Conservation (phyloP, 1,140 invertebrate species). For the Papilio dardanus region DNA sequence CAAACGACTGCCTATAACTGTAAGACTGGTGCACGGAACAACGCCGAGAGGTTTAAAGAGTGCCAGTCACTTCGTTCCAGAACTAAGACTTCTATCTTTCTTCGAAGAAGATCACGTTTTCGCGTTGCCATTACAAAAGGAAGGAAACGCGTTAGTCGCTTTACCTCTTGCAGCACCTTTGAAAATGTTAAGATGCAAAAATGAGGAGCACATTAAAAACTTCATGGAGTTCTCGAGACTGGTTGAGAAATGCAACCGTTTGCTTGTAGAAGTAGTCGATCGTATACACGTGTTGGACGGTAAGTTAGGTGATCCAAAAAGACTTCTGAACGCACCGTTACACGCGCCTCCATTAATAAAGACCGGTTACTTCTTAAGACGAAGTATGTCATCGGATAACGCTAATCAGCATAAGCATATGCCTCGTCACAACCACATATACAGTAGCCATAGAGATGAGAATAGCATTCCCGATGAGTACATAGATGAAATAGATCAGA, state of each 20-base stretch:
- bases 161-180: slow-evolving; percentile 93
- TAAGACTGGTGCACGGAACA: slow-evolving; percentile 94
- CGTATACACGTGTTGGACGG: slow-evolving; percentile 91
- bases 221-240: slow-evolving; percentile 92
- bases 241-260: slow-evolving; percentile 89
- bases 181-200: slow-evolving; percentile 92
- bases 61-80: slow-evolving; percentile 90
- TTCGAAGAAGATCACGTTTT: slow-evolving; percentile 94
- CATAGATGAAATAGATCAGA: slow-evolving; percentile 96
- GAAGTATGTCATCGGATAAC: slow-evolving; percentile 89
- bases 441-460: slow-evolving; percentile 80
- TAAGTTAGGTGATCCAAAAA: slow-evolving; percentile 87
- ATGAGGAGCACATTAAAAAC: slow-evolving; percentile 90
- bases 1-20: slow-evolving; percentile 94
- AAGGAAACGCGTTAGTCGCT: slow-evolving; percentile 89
- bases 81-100: slow-evolving; percentile 91
- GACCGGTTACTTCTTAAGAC: slow-evolving; percentile 85
- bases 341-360: slow-evolving; percentile 81
- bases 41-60: slow-evolving; percentile 91
- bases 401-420: slow-evolving; percentile 83
- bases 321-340: slow-evolving; percentile 79
- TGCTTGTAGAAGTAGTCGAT: slow-evolving; percentile 92
- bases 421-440: slow-evolving; percentile 77
- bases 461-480: slow-evolving; percentile 90
- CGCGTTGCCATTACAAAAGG: slow-evolving; percentile 91